Evolutionary conservation across 2,797 vertebrate species (phyloP), one percentile per base, ranked within the genome.

Genomic region (Miichthys miiuy): DNA sequence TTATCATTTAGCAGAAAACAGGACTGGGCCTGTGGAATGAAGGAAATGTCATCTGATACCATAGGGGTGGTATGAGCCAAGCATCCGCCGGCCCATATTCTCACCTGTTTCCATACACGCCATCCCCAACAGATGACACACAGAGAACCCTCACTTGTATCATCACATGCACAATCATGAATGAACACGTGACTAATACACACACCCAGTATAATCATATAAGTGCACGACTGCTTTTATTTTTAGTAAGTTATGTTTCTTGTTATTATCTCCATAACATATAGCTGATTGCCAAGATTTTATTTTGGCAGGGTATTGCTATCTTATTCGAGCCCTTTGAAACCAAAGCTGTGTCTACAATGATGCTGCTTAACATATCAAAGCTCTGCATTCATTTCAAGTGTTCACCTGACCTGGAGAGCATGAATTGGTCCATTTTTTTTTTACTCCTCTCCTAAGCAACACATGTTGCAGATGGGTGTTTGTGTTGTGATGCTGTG

Each of bases 281-380:
- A 12, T 62, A 21, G n/a, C 57, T 50, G 16, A 38, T 14, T 56
- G 62, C 51, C 47, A 73, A 47, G 58, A 64, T 52, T 65, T 68
- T 23, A 34, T 68, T 78, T 60, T 65, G 47, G 68, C 42, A 58
- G 41, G 38, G 17, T 77, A 13, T 66, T 41, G 38, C 69, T 83
- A 73, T 79, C 54, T 60, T 72, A 68, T 70, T 23, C 63, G 27
- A 75, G 61, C 58, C 74, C 74, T 86, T 84, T 86, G 81, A 91
- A 85, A 84, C 13, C 64, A 83, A 60, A 81, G 75, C 79, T 63
- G 82, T 68, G 48, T 67, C 46, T 67, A 54, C 50, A 83, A 78
- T 69, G 73, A 68, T 34, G 34, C 88, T 93, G 83, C 66, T 95
- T 95, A 94, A 66, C 94, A 96, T 94, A 93, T 96, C 93, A 96